A percentile compares a stretch with the other conserved stretches of the same genome.
Evolutionary conservation across 1,140 invertebrate species (phyloP).

Genomic region (Sycophila sp.): DNA sequence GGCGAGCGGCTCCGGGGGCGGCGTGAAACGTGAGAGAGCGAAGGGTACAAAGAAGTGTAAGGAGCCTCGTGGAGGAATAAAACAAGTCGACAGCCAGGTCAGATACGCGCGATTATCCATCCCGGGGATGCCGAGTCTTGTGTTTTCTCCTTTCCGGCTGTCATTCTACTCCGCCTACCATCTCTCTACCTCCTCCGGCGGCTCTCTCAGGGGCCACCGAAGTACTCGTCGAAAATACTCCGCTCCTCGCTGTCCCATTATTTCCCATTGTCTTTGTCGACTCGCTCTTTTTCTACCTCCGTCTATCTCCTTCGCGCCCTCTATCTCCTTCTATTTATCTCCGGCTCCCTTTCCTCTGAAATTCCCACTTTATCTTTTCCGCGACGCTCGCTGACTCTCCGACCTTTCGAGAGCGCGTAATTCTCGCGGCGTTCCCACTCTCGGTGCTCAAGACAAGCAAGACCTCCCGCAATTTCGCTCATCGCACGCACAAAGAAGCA

Average conservation of each 20-base stretch:
- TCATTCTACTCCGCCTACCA: background rate
- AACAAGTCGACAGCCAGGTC: too few species aligned
- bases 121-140: background rate
- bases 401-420: background rate
- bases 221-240: background rate
- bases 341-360: background rate
- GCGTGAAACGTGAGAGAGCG: too few species aligned
- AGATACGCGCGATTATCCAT: background rate
- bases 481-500: background rate
- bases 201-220: background rate
- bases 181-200: too few species aligned
- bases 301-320: too few species aligned
- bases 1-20: too few species aligned
- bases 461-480: background rate
- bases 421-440: constrained; percentile 9
- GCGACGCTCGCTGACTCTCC: background rate
- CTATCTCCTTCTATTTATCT: constrained; percentile 3
- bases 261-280: background rate
- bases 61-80: too few species aligned
- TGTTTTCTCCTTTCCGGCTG: background rate
- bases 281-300: too few species aligned
- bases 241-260: background rate
- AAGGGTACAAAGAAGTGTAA: too few species aligned
- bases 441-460: too few species aligned
- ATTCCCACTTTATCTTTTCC: background rate